These are phyloP conservation scores for Bradysia coprophila DNA, from an alignment of 1,140 invertebrate genomes.

Conservation along the genomic window DNA sequence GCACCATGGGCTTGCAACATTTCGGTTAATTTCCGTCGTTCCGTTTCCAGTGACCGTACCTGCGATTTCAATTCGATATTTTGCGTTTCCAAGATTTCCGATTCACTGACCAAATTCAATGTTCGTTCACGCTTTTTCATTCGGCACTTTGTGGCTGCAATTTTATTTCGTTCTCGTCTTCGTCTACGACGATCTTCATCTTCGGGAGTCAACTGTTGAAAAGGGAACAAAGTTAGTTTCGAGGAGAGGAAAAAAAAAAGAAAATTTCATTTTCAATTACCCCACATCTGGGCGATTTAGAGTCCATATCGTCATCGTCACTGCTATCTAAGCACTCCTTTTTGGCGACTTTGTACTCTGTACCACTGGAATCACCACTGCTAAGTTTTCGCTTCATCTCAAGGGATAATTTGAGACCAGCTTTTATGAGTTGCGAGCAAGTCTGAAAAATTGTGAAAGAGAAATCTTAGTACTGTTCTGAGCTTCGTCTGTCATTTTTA, in stretches of 20 bases:
- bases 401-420: constrained; percentile 70
- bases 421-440: constrained; percentile 81
- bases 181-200: constrained; percentile 71
- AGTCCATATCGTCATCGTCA: constrained; percentile 16
- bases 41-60: constrained; percentile 44
- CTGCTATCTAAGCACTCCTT: constrained; percentile 8
- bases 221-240: neutral
- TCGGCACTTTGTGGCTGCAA: constrained; percentile 87
- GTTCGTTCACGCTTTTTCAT: constrained; percentile 85
- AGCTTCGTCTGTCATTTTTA: no score
- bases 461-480: neutral
- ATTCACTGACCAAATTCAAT: constrained; percentile 68
- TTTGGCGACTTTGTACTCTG: constrained; percentile 22
- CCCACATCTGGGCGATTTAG: constrained; percentile 8
- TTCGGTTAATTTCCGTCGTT: constrained; percentile 37
- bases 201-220: constrained; percentile 64
- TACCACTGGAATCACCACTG: constrained; percentile 33
- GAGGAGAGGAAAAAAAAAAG: neutral
- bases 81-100: constrained; percentile 67
- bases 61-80: constrained; percentile 70
- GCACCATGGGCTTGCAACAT: constrained; percentile 38
- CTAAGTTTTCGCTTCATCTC: constrained; percentile 66
- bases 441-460: constrained; percentile 32
- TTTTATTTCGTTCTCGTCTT: constrained; percentile 79
- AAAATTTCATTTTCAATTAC: neutral